phyloP scores from a whole-genome alignment of 2,888 invertebrate species.

The Minunthozetes semirufus region DNA sequence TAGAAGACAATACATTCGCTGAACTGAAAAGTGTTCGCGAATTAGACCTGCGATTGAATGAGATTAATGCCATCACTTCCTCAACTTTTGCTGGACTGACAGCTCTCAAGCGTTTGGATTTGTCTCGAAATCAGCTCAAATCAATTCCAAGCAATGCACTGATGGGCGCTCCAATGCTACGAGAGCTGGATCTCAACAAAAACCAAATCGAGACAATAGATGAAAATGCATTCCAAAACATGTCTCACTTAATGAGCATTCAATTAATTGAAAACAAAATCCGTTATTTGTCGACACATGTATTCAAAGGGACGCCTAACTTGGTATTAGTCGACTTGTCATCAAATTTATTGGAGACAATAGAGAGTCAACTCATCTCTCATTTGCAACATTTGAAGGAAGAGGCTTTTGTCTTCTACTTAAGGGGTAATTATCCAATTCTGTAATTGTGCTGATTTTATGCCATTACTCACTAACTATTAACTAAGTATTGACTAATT shows the following conservation, averaged over 20 bases:
- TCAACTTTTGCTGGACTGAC: neutral
- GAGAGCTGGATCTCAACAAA: constrained; percentile 10
- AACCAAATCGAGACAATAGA: constrained; percentile 13
- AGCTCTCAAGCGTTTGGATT: neutral
- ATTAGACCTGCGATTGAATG: constrained; percentile 16
- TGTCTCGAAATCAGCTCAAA: constrained; percentile 15
- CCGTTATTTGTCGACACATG: neutral
- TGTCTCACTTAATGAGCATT: constrained; percentile 17
- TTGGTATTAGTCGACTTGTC: constrained; percentile 13
- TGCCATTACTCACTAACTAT: too few species aligned
- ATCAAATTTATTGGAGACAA: neutral
- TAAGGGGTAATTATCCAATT: neutral
- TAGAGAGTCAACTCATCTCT: neutral
- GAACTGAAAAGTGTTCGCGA: constrained; percentile 2
- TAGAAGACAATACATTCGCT: constrained; percentile 26
- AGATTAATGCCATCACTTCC: neutral
- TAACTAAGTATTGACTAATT: too few species aligned
- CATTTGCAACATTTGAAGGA: neutral
- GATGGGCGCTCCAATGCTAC: constrained; percentile 11
- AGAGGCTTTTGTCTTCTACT: neutral
- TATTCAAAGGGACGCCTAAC: neutral
- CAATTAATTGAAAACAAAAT: constrained; percentile 16
- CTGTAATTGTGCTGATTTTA: too few species aligned
- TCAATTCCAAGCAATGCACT: neutral
- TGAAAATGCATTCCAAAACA: constrained; percentile 20